Evolutionary conservation across 1,140 invertebrate species (phyloP).

Genomic region (Trissolcus basalis): DNA sequence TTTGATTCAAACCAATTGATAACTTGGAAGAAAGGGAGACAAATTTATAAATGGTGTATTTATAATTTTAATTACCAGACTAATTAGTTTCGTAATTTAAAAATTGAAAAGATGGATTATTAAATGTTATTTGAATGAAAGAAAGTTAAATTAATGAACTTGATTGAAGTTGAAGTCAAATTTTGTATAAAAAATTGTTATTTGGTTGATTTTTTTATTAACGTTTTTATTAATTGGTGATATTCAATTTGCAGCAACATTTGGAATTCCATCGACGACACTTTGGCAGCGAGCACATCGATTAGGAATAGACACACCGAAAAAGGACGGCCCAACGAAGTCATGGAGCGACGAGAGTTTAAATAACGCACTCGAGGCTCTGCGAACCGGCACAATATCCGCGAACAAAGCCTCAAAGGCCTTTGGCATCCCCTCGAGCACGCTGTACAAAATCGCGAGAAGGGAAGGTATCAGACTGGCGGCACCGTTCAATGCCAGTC

Average conservation of each 20-base stretch:
- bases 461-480: slow-evolving; percentile 90
- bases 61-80: no score
- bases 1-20: no score
- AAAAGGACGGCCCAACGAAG: slow-evolving; percentile 90
- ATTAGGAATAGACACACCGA: slow-evolving; percentile 90
- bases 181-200: no score
- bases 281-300: slow-evolving; percentile 92
- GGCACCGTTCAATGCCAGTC: slow-evolving; percentile 91
- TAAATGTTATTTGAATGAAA: no score
- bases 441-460: slow-evolving; percentile 91
- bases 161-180: no score
- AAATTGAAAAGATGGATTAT: no score
- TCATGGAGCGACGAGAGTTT: slow-evolving; percentile 91
- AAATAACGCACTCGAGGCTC: slow-evolving; percentile 85
- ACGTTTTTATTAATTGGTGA: no score
- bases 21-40: no score
- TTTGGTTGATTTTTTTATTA: no score
- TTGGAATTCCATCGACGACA: slow-evolving; percentile 92
- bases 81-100: no score
- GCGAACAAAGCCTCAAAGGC: slow-evolving; percentile 94
- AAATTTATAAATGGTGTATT: no score
- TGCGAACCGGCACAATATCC: slow-evolving; percentile 88
- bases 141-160: no score
- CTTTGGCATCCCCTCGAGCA: slow-evolving; percentile 92
- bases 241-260: slow-evolving; percentile 87